Evolutionary conservation across 2,113 vertebrate species (phyloP).

Genomic region (Lepus timidus): DNA sequence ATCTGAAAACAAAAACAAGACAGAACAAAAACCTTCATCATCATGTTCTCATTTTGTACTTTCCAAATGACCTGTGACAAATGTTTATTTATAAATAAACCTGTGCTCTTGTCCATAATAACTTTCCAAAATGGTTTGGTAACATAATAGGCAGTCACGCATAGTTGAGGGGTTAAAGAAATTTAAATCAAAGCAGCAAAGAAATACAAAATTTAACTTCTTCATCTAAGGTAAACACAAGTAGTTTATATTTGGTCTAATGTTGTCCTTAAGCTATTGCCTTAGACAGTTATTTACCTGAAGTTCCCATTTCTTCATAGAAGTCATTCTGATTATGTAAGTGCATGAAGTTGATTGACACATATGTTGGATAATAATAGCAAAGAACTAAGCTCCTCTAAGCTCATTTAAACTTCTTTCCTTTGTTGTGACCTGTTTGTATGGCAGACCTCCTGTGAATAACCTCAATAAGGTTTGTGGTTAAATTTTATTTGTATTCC

Average conservation of each 20-base stretch:
- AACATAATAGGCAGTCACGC: not conserved
- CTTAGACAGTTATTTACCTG: not conserved
- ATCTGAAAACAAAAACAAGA: not conserved
- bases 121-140: not conserved
- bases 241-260: not conserved
- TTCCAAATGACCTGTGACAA: not conserved
- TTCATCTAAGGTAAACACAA: not conserved
- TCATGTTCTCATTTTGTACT: not conserved
- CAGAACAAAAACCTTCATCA: not conserved
- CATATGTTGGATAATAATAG: not conserved
- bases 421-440: not conserved
- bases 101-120: not conserved
- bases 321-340: not conserved
- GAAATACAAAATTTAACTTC: not conserved
- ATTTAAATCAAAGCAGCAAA: not conserved
- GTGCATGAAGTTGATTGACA: not conserved
- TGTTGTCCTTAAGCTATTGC: not conserved
- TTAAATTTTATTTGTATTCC: not conserved
- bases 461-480: not conserved
- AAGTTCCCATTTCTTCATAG: not conserved
- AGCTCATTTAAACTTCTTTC: conserved; percentile 3
- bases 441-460: not conserved
- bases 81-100: not conserved
- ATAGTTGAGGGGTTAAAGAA: not conserved
- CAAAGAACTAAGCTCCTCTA: not conserved